Evolutionary conservation across 2,888 invertebrate genomes (phyloP).

Genomic region (Drosophila barbarae): DNA sequence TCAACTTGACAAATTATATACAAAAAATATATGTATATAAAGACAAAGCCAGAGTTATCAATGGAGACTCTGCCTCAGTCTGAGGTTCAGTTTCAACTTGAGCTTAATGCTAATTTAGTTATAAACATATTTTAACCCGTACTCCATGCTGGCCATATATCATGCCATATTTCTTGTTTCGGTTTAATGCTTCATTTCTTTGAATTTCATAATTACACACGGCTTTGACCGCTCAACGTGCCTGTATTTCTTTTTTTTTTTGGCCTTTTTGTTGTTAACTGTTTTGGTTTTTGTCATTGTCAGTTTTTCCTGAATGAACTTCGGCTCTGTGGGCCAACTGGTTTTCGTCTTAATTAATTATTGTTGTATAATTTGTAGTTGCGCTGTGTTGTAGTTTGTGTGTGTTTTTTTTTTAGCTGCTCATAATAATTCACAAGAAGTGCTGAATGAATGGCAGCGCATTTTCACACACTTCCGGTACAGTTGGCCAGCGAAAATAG

Average conservation of each 20-base stretch:
- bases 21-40: neutral
- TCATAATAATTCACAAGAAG: conserved; percentile 49
- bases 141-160: conserved; percentile 7
- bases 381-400: conserved; percentile 24
- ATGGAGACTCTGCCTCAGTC: neutral
- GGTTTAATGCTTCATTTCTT: conserved; percentile 65
- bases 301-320: conserved; percentile 68
- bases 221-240: conserved; percentile 71
- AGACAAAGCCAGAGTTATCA: conserved; percentile 13
- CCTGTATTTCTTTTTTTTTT: conserved; percentile 8
- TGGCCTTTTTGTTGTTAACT: neutral
- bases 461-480: conserved; percentile 49
- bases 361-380: conserved; percentile 71
- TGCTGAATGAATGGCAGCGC: conserved; percentile 15
- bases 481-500: conserved; percentile 32
- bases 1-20: conserved; percentile 37
- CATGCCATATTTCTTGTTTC: conserved; percentile 34
- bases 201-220: conserved; percentile 72
- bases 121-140: conserved; percentile 29
- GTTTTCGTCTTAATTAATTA: conserved; percentile 68
- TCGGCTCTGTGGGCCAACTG: conserved; percentile 40
- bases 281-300: conserved; percentile 36
- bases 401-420: neutral
- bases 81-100: neutral
- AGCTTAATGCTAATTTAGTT: conserved; percentile 50